Evolutionary conservation across 2,888 invertebrate genomes (phyloP).

Genomic region (Ischnus inquisitorius): DNA sequence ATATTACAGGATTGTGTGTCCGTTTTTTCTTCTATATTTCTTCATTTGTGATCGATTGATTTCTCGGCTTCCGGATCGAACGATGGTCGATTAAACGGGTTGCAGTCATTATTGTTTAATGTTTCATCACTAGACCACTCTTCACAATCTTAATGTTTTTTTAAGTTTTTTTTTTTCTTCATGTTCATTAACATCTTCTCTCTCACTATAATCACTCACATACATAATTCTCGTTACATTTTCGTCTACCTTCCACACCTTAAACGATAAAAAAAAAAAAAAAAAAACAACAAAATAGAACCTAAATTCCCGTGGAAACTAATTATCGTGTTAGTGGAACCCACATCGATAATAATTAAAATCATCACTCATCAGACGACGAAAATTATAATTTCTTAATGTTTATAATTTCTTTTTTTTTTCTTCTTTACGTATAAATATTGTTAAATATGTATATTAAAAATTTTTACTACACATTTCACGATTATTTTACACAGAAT

Average conservation of each 20-base stretch:
- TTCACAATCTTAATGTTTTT: conserved; percentile 36
- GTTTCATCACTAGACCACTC: conserved; percentile 70
- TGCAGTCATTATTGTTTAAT: conserved; percentile 72
- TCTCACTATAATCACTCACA: conserved; percentile 64
- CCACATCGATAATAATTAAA: conserved; percentile 77
- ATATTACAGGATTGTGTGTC: conserved; percentile 49
- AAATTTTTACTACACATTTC: conserved; percentile 83
- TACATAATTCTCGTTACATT: conserved; percentile 55
- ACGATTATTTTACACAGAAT: conserved; percentile 84
- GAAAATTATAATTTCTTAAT: conserved; percentile 75
- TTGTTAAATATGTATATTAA: conserved; percentile 82
- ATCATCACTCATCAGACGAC: conserved; percentile 74
- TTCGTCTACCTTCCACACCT: conserved; percentile 44
- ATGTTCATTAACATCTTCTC: conserved; percentile 50
- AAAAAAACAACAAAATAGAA: conserved; percentile 21
- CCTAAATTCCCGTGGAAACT: conserved; percentile 43
- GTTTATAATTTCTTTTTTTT: conserved; percentile 50
- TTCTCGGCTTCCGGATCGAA: conserved; percentile 70
- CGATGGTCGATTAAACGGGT: conserved; percentile 56
- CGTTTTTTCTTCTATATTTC: conserved; percentile 36
- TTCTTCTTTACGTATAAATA: conserved; percentile 77
- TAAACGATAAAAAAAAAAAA: conserved; percentile 45
- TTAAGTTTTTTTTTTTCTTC: conserved; percentile 29
- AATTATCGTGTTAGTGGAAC: conserved; percentile 72
- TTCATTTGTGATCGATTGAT: conserved; percentile 68